Evolutionary conservation across 2,888 invertebrate genomes (phyloP), one percentile per base, ranked within the genome.

Genomic region (Hanleya hanleyi): DNA sequence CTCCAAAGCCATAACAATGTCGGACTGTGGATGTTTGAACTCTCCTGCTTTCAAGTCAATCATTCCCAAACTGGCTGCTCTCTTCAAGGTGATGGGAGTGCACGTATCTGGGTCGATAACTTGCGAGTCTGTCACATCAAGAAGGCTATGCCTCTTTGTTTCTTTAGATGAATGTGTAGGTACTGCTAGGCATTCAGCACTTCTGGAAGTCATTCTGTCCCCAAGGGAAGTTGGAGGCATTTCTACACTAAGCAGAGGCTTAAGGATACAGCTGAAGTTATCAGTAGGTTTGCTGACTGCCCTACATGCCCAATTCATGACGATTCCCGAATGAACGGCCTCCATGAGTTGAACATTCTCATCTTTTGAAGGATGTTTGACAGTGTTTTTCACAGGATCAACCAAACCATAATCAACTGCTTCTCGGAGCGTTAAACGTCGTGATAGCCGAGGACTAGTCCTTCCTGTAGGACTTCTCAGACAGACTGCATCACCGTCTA

Each of bases 61-160:
- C 80, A 87, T 83, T 74, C 95, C 95, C 61, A 92, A 81, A 71
- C 88, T 87, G n/a, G 91, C 87, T 36, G 87, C 87, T 69, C 84
- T 81, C 22, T 83, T 76, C 15, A 87, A 71, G 6, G 86, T 84
- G 26, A 87, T 86, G 65, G 84, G 84, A 50, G 84, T 83, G 15
- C 86, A 80, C 49, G 84, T 84, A 73, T 87, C 87, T 47, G 86
- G 87, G 71, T 87, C 87, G 71, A 87, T 85, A 12, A 87, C 87
- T 57, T 86, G 84, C 15, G 86, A 85, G 61, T 86, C 86, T 6
- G 86, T 81, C 1, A 35, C 64, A 36, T 37, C 64, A n/a, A 37
- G n/a, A 9, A 64, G 36, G 22, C 35, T 37, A n/a, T 64, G 64
- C 29, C 38, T 35, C 36, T 64, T 35, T 15, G 37, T 37, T 9